Base-by-base conservation (phyloP, 2,888 invertebrate species). In the Netelia fuscicornis region DNA sequence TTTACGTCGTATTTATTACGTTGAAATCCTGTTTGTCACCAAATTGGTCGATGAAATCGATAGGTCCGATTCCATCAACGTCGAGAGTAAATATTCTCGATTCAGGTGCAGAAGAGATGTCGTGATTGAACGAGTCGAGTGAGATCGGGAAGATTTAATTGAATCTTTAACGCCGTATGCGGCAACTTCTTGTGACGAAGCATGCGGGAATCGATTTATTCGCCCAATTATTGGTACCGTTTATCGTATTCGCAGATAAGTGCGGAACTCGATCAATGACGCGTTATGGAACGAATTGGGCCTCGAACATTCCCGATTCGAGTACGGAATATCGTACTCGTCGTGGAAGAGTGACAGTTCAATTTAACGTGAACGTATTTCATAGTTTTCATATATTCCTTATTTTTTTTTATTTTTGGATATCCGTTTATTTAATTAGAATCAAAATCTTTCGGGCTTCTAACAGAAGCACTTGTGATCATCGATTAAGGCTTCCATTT, bases 331-430 rank as follows among this genome's bases (percentile, higher is more conserved):
- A 70, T 62, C 60, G 37, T 67, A 54, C 30, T 68, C 48, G 67
- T 74, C 75, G 42, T 75, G 1, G 65, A 71, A 58, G 85, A 82
- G 75, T 85, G 85, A 82, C 85, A 82, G 82, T 79, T 85, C 85
- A 82, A 85, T 85, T 85, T 72, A 78, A 60, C 71, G 56, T 67
- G 58, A 71, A 60, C 60, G 64, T 48, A 75, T 72, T 74, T 81
- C 44, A 62, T 67, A 37, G 37, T 48, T 68, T 60, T 20, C 10
- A 17, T 70, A 54, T 52, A 58, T 56, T 42, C 23, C 52, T 75
- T 71, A 48, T 23, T 58, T 58, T 68, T 58, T 68, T 42, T 30
- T 58, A 25, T 42, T 48, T 68, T 52, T 42, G 37, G 0, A 11
- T 42, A 13, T 65, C 23, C 54, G 10, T 42, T n/a, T 58, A 60